Evolutionary conservation across 2,888 invertebrate species (phyloP).

Genomic region (Polymixis flavicincta): DNA sequence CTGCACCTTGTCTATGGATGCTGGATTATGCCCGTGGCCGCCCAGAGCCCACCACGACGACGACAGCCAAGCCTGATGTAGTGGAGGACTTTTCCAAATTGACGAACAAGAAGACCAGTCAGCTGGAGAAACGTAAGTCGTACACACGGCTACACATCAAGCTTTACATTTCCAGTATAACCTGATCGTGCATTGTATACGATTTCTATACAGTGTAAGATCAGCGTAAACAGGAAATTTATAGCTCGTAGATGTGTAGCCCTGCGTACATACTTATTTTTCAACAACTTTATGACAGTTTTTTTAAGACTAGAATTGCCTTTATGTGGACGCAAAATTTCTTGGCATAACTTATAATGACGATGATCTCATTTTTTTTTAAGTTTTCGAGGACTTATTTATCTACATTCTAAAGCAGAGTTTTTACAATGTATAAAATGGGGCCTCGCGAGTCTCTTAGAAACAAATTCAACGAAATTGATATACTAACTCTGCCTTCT

Average conservation of each 20-base stretch:
- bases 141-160: no score
- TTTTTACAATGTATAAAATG: no score
- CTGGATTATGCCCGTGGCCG: not conserved
- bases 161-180: no score
- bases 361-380: not conserved
- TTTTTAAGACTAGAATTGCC: not conserved
- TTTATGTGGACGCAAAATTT: not conserved
- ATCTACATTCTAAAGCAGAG: not conserved
- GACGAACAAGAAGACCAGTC: conserved; percentile 44
- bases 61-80: conserved; percentile 40
- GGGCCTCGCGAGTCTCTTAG: no score
- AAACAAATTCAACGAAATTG: no score
- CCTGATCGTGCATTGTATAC: no score
- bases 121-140: conserved; percentile 64
- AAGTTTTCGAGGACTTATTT: not conserved
- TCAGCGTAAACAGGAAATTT: no score
- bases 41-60: conserved; percentile 17
- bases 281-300: not conserved
- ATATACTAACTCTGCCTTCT: no score
- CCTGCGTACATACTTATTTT: no score
- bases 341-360: not conserved
- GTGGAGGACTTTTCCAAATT: conserved; percentile 42
- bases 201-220: no score
- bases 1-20: conserved; percentile 56
- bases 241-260: no score